phyloP scores from a whole-genome alignment of 2,888 invertebrate species.

The Acanthosepion pharaonis region DNA sequence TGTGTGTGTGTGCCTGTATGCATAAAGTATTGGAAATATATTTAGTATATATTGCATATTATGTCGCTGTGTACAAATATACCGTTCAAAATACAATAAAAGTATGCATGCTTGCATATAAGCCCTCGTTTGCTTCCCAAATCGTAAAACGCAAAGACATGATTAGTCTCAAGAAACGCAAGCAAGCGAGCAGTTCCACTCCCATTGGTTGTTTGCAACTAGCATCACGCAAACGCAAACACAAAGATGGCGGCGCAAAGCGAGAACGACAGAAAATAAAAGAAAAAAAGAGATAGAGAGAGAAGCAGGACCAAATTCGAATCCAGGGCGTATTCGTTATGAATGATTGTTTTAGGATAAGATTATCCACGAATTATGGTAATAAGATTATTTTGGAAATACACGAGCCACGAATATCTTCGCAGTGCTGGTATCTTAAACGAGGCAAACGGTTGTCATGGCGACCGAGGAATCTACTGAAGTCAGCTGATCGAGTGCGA shows the following conservation, averaged over 20 bases:
- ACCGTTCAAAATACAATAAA: neutral
- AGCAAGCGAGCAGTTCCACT: neutral
- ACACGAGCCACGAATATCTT: neutral
- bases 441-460: too few relatives aligned
- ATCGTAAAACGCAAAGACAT: neutral
- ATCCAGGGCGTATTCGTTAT: neutral
- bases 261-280: neutral
- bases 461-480: neutral
- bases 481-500: neutral
- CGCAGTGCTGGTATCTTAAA: neutral
- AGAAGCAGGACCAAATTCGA: neutral
- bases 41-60: neutral
- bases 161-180: neutral
- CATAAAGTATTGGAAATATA: neutral
- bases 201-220: neutral
- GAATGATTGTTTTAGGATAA: conserved; percentile 8
- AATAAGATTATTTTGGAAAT: conserved; percentile 33
- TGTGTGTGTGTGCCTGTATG: neutral
- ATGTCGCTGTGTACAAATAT: neutral
- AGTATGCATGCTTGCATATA: neutral
- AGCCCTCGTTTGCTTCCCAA: neutral
- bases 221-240: neutral
- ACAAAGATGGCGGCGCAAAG: neutral
- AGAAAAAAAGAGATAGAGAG: neutral
- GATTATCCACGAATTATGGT: conserved; percentile 33